Percentiles rank a stretch among this genome's conserved stretches.
phyloP scores from a whole-genome alignment of 2,113 vertebrate species.

The Trichechus manatus region DNA sequence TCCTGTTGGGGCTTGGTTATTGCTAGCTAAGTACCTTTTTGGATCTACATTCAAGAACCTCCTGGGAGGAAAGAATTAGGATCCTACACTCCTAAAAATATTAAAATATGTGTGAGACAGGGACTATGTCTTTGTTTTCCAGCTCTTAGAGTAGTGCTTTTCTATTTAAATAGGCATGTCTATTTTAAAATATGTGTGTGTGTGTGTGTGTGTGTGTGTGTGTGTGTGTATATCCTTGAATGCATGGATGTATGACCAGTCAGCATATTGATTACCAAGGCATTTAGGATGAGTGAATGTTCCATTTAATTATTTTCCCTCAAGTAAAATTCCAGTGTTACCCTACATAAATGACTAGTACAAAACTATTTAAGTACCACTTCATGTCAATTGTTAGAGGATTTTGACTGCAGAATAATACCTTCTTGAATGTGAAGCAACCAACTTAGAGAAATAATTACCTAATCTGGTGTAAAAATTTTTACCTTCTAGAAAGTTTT shows the following conservation, averaged over 20 bases:
- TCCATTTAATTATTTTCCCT: neutral
- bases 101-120: neutral
- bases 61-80: neutral
- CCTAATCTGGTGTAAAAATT: neutral
- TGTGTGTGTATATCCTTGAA: neutral
- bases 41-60: neutral
- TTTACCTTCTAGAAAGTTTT: conserved; percentile 21
- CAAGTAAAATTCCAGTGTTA: neutral
- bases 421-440: neutral
- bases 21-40: neutral
- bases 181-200: too few species aligned
- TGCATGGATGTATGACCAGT: neutral
- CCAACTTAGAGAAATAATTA: neutral
- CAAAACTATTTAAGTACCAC: neutral
- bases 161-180: neutral
- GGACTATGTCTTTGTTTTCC: neutral
- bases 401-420: neutral
- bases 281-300: neutral
- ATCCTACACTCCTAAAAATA: neutral
- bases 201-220: too few species aligned
- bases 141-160: neutral
- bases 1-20: neutral
- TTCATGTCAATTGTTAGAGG: neutral
- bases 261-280: neutral
- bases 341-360: neutral